Percentiles rank a stretch among this genome's conserved stretches.
Evolutionary conservation across 2,113 vertebrate species (phyloP).

Genomic region (Heterotilapia buettikoferi): DNA sequence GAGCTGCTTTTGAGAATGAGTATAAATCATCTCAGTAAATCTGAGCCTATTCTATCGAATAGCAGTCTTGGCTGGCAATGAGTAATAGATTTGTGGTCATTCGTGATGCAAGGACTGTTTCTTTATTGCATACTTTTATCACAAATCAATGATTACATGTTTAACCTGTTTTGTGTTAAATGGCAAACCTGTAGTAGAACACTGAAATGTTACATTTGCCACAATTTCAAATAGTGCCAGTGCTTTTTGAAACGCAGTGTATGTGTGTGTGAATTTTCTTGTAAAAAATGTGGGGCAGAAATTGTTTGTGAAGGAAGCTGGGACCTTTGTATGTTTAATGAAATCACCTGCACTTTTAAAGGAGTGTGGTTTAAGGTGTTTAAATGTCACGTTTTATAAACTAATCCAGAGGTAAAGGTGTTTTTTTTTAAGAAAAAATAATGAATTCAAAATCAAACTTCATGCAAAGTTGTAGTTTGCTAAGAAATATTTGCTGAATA

Average conservation of each 20-base stretch:
- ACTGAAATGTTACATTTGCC: constrained; percentile 50
- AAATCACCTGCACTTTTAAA: constrained; percentile 40
- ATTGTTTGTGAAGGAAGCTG: constrained; percentile 33
- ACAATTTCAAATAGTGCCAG: constrained; percentile 46
- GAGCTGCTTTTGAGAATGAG: background rate
- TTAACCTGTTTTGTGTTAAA: constrained; percentile 50
- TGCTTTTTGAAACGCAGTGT: constrained; percentile 51
- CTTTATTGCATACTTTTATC: constrained; percentile 5
- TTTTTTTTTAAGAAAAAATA: constrained; percentile 48
- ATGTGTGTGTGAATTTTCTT: constrained; percentile 49
- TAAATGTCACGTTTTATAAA: constrained; percentile 74
- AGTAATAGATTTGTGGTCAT: constrained; percentile 22
- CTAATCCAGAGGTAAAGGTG: constrained; percentile 64
- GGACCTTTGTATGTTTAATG: constrained; percentile 52
- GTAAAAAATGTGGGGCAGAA: constrained; percentile 26
- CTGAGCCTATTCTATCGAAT: constrained; percentile 8
- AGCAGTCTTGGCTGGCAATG: constrained; percentile 5
- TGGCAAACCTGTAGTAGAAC: constrained; percentile 30
- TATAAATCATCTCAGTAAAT: constrained; percentile 2
- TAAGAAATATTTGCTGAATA: constrained; percentile 58
- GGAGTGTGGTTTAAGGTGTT: constrained; percentile 42
- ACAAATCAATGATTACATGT: constrained; percentile 33
- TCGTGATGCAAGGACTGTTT: constrained; percentile 2
- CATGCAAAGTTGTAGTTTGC: constrained; percentile 69
- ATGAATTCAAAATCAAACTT: constrained; percentile 55